Evolutionary conservation across 2,113 vertebrate genomes (phyloP).

Genomic region (Donacobius atricapilla): DNA sequence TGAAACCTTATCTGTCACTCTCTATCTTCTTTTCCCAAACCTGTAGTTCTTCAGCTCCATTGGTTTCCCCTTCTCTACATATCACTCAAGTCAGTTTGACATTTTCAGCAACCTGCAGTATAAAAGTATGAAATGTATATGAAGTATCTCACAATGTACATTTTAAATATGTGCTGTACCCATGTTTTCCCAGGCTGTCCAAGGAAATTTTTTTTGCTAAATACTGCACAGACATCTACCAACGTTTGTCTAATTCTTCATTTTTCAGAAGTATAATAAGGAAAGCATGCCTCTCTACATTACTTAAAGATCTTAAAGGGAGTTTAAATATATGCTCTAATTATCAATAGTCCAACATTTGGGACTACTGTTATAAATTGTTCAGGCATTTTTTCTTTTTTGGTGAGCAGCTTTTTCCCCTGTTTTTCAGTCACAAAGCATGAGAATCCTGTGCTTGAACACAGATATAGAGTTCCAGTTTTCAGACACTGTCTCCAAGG

Average conservation of each 20-base stretch:
- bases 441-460: neutral
- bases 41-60: neutral
- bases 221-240: neutral
- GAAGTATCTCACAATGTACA: neutral
- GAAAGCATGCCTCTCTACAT: neutral
- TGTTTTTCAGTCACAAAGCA: neutral
- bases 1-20: neutral
- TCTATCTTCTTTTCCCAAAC: neutral
- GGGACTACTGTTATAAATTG: neutral
- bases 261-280: neutral
- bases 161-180: neutral
- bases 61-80: neutral
- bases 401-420: neutral
- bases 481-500: neutral
- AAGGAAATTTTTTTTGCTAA: neutral
- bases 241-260: neutral
- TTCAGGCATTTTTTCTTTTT: fast-evolving
- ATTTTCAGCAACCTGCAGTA: neutral
- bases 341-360: neutral
- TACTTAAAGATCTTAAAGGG: neutral
- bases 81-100: neutral
- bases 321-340: neutral
- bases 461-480: neutral
- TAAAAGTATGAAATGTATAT: neutral
- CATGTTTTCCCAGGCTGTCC: neutral